These are phyloP conservation scores for Halcyon senegalensis DNA, from an alignment of 2,113 vertebrate species.

Conservation along the genomic window DNA sequence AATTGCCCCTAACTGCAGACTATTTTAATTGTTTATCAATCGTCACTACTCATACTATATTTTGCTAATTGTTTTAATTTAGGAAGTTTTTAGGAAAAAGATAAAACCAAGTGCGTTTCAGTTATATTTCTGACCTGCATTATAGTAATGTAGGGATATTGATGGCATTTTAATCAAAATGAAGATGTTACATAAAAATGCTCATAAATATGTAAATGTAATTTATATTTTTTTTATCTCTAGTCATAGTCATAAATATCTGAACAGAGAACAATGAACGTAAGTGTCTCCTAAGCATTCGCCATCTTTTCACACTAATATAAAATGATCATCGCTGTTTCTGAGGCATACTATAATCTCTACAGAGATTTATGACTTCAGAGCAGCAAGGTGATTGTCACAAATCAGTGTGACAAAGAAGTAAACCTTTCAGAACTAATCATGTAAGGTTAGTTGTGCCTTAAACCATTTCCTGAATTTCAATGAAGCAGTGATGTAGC, in stretches of 20 bases:
- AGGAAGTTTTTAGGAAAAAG: not conserved
- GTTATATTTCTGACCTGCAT: not conserved
- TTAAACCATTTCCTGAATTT: conserved; percentile 24
- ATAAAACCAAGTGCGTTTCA: not conserved
- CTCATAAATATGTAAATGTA: conserved; percentile 53
- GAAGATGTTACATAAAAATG: conserved; percentile 7
- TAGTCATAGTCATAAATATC: conserved; percentile 36
- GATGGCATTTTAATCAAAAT: not conserved
- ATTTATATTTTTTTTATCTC: conserved; percentile 50
- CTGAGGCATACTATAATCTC: not conserved
- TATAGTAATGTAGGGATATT: not conserved
- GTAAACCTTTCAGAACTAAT: conserved; percentile 27
- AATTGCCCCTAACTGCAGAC: not conserved
- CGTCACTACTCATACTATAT: not conserved
- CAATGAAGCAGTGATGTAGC: not conserved
- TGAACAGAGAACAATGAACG: conserved; percentile 14
- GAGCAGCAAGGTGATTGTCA: conserved; percentile 36
- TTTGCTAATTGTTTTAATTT: not conserved
- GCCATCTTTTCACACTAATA: not conserved
- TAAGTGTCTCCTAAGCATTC: conserved; percentile 15
- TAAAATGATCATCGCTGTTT: conserved; percentile 4
- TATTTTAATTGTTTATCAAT: not conserved
- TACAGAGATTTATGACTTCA: not conserved
- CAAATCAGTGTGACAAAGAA: conserved; percentile 52
- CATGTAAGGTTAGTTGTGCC: conserved; percentile 13